Evolutionary conservation across 2,888 invertebrate species (phyloP), one percentile per base, ranked within the genome.

Genomic region (Calliphora vomitoria): DNA sequence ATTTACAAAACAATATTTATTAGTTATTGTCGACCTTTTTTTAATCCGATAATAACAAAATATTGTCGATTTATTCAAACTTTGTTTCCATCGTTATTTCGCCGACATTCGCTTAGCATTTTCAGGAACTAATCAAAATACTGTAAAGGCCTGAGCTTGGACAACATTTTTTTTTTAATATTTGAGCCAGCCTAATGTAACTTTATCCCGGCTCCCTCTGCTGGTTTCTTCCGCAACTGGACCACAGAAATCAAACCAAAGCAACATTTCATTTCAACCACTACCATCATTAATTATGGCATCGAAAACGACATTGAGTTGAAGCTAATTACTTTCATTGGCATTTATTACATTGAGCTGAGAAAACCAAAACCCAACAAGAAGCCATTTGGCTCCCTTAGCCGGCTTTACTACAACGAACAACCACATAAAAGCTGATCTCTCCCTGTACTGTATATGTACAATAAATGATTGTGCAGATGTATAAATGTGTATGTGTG

Each of bases 311-410:
- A 66, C 76, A 84, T 72, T 71, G 75, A 84, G 76, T 76, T 76
- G 64, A 76, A 76, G 76, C 84, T 87, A 87, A 87, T 87, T 87
- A 84, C 87, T 81, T 84, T 72, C 84, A 72, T 81, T 87, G 83
- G 81, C 76, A 84, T 87, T 87, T 87, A 84, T 84, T 84, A 55
- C 85, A 81, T 75, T 71, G 69, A 75, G 20, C 38, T 81, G 55
- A 75, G 69, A 53, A 76, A 41, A 55, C 53, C 74, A 62, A 81
- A 81, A 50, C 44, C 64, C 55, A 55, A 55, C 62, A 75, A 81
- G 62, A 85, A 81, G 75, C 85, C 75, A 80, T 85, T 75, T 10
- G 8, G 35, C 47, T 74, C 80, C 53, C 10, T 35, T 44, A 44
- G 60, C 50, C 60, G 25, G 18, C 60, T 38, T 62, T 62, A 75